These are phyloP conservation scores for Nemoura dubitans DNA, from an alignment of 2,888 invertebrate species.

Conservation along the genomic window DNA sequence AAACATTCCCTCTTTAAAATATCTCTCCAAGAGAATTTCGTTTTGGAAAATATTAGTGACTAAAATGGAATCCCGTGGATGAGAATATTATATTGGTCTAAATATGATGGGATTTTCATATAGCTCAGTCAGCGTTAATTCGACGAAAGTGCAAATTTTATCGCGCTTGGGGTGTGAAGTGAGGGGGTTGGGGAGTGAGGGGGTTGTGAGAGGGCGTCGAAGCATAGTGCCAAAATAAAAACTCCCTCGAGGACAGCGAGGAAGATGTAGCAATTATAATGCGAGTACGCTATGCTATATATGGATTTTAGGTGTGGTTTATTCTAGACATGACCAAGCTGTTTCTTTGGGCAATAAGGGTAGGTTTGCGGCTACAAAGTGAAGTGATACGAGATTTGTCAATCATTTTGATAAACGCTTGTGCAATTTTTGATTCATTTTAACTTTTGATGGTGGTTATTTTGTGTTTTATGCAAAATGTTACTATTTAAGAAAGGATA, in stretches of 20 bases:
- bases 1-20: conserved; percentile 32
- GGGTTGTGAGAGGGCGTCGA: conserved; percentile 28
- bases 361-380: too few relatives aligned
- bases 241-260: conserved; percentile 33
- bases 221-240: conserved; percentile 45
- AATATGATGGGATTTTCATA: conserved; percentile 51
- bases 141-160: conserved; percentile 52
- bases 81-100: conserved; percentile 30
- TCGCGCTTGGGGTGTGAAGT: conserved; percentile 49
- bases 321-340: neutral
- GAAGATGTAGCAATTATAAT: neutral
- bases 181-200: conserved; percentile 40
- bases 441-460: too few relatives aligned
- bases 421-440: too few relatives aligned
- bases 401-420: too few relatives aligned
- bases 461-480: too few relatives aligned
- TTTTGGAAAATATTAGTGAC: conserved; percentile 50
- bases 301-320: neutral
- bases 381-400: neutral
- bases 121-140: conserved; percentile 50
- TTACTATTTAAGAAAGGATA: too few relatives aligned
- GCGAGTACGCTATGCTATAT: neutral
- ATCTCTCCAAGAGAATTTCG: conserved; percentile 47
- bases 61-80: conserved; percentile 33
- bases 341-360: neutral